These are phyloP conservation scores for Saguinus midas DNA, from an alignment of 2,113 vertebrate genomes.

Conservation along the genomic window DNA sequence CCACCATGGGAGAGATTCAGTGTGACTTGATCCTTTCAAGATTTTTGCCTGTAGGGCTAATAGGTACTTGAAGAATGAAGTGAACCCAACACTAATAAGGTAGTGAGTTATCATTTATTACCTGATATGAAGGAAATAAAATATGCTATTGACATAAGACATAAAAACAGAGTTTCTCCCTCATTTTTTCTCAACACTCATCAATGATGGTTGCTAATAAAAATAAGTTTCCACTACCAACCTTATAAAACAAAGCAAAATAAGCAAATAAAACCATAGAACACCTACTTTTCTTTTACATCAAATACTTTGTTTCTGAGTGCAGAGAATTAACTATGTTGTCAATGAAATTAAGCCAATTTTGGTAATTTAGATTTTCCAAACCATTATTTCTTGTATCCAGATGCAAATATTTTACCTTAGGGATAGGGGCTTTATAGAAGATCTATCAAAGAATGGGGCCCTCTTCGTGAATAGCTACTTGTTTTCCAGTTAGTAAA, in stretches of 20 bases:
- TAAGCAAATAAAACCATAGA: neutral
- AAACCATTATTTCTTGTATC: neutral
- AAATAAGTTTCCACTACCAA: neutral
- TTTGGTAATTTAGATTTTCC: conserved; percentile 6
- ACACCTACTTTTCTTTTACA: neutral
- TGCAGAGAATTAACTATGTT: neutral
- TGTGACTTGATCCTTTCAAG: neutral
- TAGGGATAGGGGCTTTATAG: neutral
- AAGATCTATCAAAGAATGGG: neutral
- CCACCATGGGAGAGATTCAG: neutral
- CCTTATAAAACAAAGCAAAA: neutral
- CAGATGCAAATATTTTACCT: conserved; percentile 17
- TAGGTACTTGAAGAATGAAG: neutral
- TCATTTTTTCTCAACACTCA: neutral
- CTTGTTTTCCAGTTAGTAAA: neutral
- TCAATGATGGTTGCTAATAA: neutral
- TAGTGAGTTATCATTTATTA: neutral
- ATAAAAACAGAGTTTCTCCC: neutral
- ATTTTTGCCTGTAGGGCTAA: neutral
- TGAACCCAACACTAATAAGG: neutral
- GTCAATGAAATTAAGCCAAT: neutral
- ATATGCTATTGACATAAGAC: neutral
- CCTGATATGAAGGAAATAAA: neutral
- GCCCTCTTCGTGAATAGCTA: neutral
- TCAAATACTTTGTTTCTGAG: conserved; percentile 24